Evolutionary conservation across 2,113 vertebrate species (phyloP).

Genomic region (Leptobrachium leishanense): DNA sequence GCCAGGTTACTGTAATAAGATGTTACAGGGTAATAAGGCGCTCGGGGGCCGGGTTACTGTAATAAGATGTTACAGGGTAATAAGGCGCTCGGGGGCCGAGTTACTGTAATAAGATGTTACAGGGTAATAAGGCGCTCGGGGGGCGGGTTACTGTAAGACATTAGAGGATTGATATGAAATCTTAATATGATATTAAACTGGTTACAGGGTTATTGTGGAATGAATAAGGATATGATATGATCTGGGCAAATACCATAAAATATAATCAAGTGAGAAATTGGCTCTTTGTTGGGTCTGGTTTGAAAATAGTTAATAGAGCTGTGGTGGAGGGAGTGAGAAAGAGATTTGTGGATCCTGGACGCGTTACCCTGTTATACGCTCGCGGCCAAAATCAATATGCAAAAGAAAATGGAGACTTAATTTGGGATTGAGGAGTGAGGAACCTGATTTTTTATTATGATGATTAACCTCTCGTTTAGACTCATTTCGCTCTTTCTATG

Average conservation of each 20-base stretch:
- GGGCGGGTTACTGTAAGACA: not conserved
- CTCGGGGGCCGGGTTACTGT: not conserved
- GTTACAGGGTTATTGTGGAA: not conserved
- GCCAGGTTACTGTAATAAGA: not conserved
- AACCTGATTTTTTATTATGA: slow-evolving; percentile 28
- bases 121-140: slow-evolving; percentile 1
- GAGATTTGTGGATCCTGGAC: slow-evolving; percentile 46
- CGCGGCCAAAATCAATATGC: slow-evolving; percentile 45
- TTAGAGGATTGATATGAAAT: not conserved
- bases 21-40: slow-evolving; percentile 12
- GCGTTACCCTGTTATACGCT: slow-evolving; percentile 24
- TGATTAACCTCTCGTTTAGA: slow-evolving; percentile 26
- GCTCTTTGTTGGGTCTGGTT: not conserved
- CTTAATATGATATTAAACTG: not conserved
- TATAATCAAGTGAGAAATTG: not conserved
- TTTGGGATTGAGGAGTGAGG: slow-evolving; percentile 29
- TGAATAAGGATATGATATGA: not conserved
- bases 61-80: not conserved
- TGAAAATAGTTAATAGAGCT: slow-evolving; percentile 13
- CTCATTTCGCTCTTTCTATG: not conserved
- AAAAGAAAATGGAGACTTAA: slow-evolving; percentile 46
- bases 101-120: not conserved
- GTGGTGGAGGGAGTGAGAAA: slow-evolving; percentile 22
- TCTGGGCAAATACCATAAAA: too few species aligned
- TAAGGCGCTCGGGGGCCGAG: slow-evolving; percentile 1